Evolutionary conservation across 2,113 vertebrate species (phyloP), one percentile per base, ranked within the genome.

Genomic region (Bettongia penicillata): DNA sequence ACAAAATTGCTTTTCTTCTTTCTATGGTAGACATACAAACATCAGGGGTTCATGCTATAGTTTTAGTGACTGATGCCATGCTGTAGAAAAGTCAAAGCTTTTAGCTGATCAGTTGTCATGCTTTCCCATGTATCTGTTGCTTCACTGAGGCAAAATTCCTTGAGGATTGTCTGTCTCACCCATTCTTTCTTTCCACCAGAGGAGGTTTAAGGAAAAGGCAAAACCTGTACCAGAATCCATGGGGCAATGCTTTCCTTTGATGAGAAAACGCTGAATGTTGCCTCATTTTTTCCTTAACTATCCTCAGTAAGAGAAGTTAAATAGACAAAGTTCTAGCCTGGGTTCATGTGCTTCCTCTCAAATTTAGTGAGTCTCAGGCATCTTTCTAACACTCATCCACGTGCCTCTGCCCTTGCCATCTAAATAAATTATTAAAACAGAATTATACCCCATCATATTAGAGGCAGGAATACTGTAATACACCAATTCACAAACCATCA

Each of bases 1-100:
- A 43, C 7, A 89, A 90, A 51, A 91, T 14, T 51, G 3, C 52
- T 89, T 92, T 94, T 95, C 90, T 93, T 91, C 55, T 51, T 61
- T 19, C 77, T 8, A 50, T 53, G 90, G 12, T n/a, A 90, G 23
- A 89, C 93, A 68, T 48, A 95, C n/a, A 96, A 84, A 89, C 91
- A 95, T 90, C 49, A 22, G 43, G 89, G 10, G 48, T 89, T 53
- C 14, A 61, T 84, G 11, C 1, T n/a, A 90, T 24, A 8, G 68
- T 68, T 94, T 51, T 43, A 89, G n/a, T 28, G 68, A 92, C n/a
- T 9, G 92, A 28, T 89, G 19, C 8, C 4, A 24, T 92, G 93
- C 16, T 16, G 4, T 37, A 19, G 14, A 43, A 43, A 43, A 84
- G 68, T 43, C 5, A 43, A 84, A n/a, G 2, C 68, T 84, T 84